A percentile compares a stretch with the other conserved stretches of the same genome.
Conservation (phyloP, 2,797 vertebrate species). For the Etheostoma nigrum region DNA sequence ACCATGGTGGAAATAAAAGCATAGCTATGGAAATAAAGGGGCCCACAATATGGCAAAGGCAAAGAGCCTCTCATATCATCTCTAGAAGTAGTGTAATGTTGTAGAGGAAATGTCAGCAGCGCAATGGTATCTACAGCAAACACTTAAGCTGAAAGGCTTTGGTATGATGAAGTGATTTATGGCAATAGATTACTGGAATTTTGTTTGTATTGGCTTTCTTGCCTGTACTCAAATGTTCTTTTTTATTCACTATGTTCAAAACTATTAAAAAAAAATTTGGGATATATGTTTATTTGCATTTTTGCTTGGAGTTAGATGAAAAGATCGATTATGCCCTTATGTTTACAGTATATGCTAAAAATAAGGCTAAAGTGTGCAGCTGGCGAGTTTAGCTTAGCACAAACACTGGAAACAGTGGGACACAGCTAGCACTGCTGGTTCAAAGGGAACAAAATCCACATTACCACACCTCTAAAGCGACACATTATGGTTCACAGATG, state of each 20-base stretch:
- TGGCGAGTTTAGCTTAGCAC: neutral
- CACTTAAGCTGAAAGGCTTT: conserved; percentile 18
- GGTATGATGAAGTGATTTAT: neutral
- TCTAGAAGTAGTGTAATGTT: conserved; percentile 11
- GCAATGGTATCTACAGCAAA: conserved; percentile 25
- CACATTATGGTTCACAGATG: neutral
- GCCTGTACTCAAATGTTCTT: neutral
- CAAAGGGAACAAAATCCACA: neutral
- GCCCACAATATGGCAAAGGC: neutral
- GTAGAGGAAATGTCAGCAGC: conserved; percentile 39
- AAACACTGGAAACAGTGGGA: neutral
- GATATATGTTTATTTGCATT: neutral
- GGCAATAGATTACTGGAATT: too few relatives aligned
- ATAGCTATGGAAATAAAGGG: neutral
- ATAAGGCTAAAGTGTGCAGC: neutral
- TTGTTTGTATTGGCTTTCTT: too few relatives aligned
- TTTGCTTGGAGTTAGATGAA: neutral
- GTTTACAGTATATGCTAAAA: neutral
- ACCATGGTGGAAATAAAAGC: conserved; percentile 9
- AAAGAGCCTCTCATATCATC: neutral
- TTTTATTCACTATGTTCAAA: too few relatives aligned
- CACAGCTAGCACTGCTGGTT: neutral
- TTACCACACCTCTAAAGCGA: neutral
- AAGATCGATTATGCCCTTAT: neutral
- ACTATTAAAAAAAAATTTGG: neutral